Evolutionary conservation across 2,797 vertebrate species (phyloP), one percentile per base, ranked within the genome.

Genomic region (Dicrostonyx torquatus): DNA sequence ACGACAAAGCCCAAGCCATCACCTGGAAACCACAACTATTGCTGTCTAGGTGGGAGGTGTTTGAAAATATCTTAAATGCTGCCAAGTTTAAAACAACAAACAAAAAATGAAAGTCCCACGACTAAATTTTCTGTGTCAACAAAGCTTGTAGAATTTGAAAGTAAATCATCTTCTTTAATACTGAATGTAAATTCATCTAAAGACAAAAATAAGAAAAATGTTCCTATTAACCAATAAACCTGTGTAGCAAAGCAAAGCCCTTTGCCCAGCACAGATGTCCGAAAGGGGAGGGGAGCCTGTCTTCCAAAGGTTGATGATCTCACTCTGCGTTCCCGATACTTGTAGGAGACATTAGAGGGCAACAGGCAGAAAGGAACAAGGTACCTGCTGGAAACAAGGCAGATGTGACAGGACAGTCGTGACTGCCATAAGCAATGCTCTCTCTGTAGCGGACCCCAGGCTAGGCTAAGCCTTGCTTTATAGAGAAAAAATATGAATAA

Each of bases 31-130:
- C 24, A 94, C 97, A 86, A n/a, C 79, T 90, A 87, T 89, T 95
- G 15, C 82, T 6, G 73, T 18, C 12, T 58, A 94, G 0, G 5
- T 89, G 83, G 79, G 66, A 60, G 10, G 73, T 93, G 91, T 48
- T 94, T 92, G 15, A 1, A 89, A 95, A 20, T 91, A 95, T 94
- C 70, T 4, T 8, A 89, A 96, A 40, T 26, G 7, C 17, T 77
- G 14, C 87, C 79, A 96, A 90, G 4, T 90, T 94, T 84, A 14
- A 91, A 12, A 18, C 26, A 7, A 55, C 55, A 55, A 80, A 8
- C 5, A 22, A 55, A 66, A 48, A 34, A 11, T 6, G 6, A 45
- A 66, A n/a, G 31, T 2, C 90, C 64, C 53, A 53, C 45, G 34
- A 89, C 6, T 92, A 31, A 78, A 48, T 82, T 80, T 75, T 64